phyloP scores from a whole-genome alignment of 2,888 invertebrate genomes.

The Drosophila ustulata region DNA sequence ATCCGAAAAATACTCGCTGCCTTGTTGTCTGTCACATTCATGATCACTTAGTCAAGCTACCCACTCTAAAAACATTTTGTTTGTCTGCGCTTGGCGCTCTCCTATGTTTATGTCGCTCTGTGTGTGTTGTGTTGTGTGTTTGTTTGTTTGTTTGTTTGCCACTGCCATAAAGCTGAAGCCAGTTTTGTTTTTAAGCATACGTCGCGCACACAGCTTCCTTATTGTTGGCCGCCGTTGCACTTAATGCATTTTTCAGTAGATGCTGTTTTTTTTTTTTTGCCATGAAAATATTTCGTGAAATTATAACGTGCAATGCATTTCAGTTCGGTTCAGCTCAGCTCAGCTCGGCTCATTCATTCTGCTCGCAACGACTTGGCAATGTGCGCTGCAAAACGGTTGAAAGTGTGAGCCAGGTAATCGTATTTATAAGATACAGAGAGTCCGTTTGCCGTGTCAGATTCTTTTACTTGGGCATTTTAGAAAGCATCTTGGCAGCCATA shows the following conservation, averaged over 20 bases:
- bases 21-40: background rate
- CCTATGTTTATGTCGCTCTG: constrained; percentile 32
- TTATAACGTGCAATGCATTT: constrained; percentile 69
- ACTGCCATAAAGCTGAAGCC: constrained; percentile 77
- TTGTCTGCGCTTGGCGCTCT: constrained; percentile 58
- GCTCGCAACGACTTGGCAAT: constrained; percentile 39
- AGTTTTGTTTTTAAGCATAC: constrained; percentile 70
- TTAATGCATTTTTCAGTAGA: constrained; percentile 83
- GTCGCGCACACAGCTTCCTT: constrained; percentile 55
- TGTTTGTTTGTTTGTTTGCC: constrained; percentile 73
- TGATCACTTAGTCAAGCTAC: background rate
- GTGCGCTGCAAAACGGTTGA: constrained; percentile 19
- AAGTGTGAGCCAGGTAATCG: constrained; percentile 69
- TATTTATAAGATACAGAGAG: constrained; percentile 73
- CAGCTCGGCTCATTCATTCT: constrained; percentile 29
- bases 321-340: background rate
- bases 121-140: constrained; percentile 24
- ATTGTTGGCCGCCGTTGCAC: constrained; percentile 68
- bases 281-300: constrained; percentile 78
- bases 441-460: constrained; percentile 52
- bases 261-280: constrained; percentile 52
- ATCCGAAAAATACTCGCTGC: background rate
- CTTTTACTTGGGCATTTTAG: constrained; percentile 57
- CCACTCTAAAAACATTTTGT: constrained; percentile 37
- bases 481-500: constrained; percentile 30